Base-by-base conservation (phyloP, 2,113 vertebrate genomes). In the Ardeotis arabs region DNA sequence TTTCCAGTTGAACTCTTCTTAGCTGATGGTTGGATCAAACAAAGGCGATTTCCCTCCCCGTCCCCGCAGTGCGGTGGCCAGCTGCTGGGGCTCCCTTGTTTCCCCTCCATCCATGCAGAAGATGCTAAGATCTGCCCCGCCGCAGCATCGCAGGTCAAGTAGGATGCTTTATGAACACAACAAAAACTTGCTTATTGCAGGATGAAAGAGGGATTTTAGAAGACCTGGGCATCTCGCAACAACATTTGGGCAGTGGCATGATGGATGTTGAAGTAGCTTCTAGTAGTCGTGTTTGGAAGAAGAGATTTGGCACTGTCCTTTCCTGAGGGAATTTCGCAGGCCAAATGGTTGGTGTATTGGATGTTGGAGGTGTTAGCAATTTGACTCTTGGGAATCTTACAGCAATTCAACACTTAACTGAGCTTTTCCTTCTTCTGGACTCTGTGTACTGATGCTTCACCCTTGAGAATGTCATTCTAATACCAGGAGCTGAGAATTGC, bases 141-240 rank as follows among this genome's bases (percentile, higher is more conserved):
- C 64, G 4, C 0, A 0, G 31, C 49, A 17, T 47, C 1, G 2
- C 55, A 45, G 63, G 70, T 70, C 7, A 21, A 39, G 35, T 13
- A 14, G 20, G 6, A 72, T 0, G 12, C 37, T 24, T 44, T 24
- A 35, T 35, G 50, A 69, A 59, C n/a, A 12, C 13, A 45, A 56
- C 59, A 23, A 27, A 74, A 63, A 8, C 39, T 60, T 64, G 23
- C 10, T 84, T 22, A 1, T 27, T 35, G 62, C 66, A 70, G 86
- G 27, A 22, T 47, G 79, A 55, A 72, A 47, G 66, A 50, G 22
- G 49, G 20, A 20, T 47, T 77, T 29, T 62, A 31, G 84, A 24
- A 81, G 56, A 69, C 27, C 25, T 41, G 55, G 39, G 8, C 14
- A 3, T 39, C 44, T 82, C 22, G 16, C 10, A 86, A 80, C 55